Base-by-base conservation (phyloP, 2,113 vertebrate genomes). In the Oplegnathus fasciatus region DNA sequence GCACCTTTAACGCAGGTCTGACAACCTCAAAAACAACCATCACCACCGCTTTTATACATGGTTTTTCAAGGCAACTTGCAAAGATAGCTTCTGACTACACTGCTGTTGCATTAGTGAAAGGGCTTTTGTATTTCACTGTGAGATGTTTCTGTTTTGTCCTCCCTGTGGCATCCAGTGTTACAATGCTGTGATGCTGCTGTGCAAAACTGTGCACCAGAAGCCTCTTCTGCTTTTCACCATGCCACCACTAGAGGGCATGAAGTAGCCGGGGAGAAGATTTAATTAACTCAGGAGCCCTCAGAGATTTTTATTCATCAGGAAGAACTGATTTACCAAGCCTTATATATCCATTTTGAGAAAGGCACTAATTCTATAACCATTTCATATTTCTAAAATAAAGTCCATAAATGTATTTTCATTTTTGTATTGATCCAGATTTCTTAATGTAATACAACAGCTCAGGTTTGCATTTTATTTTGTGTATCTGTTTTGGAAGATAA, bases 181-280 rank as follows among this genome's bases (percentile, higher is more conserved):
- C n/a, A n/a, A n/a, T n/a, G 55, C 34, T 42, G 4, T 75, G 14
- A 28, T 57, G 24, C 37, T 61, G 42, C 17, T 14, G 17, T 50
- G 62, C 4, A 54, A 8, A 78, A 30, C 26, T 32, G 55, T 52
- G n/a, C 10, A 42, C 2, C 50, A 61, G n/a, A 18, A 24, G 8
- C 26, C 48, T 22, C 14, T 24, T 65, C 2, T 2, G 5, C 18
- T 72, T 65, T 79, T 28, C 15, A 60, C 9, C 17, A n/a, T 60
- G n/a, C n/a, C 17, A 84, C 89, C 91, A 75, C 88, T 78, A 89
- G 90, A 83, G 91, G 90, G 86, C 87, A 50, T 30, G 7, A 69
- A 71, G n/a, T 15, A 32, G 30, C 22, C 57, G 48, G 50, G 20
- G 3, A 52, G n/a, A 32, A 6, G 50, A 61, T 58, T 57, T 10